phyloP scores from a whole-genome alignment of 2,113 vertebrate species.

The Rhineura floridana region DNA sequence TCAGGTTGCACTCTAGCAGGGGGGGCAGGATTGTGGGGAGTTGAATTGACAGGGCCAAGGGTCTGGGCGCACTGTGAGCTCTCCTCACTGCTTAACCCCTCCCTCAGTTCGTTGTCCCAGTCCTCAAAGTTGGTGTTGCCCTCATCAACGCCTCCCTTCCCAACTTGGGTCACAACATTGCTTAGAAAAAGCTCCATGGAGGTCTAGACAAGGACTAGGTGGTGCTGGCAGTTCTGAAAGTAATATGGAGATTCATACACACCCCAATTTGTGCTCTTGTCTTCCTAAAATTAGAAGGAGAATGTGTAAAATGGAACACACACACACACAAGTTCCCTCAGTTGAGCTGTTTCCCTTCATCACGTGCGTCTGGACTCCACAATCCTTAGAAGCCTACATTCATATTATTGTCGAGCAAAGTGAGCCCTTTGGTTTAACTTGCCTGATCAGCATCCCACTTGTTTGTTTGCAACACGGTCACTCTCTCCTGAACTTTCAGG shows the following conservation, averaged over 20 bases:
- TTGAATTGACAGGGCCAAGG: too few relatives aligned
- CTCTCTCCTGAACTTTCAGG: neutral
- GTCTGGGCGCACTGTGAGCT: too few relatives aligned
- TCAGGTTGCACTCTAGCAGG: too few relatives aligned
- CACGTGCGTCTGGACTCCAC: neutral
- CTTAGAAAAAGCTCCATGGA: conserved; percentile 28
- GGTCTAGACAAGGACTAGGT: neutral
- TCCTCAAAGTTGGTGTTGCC: too few relatives aligned
- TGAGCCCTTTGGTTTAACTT: neutral
- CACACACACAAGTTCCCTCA: neutral
- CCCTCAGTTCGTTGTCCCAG: too few relatives aligned
- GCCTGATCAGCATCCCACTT: neutral
- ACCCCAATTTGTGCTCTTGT: conserved; percentile 10
- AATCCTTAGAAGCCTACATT: neutral
- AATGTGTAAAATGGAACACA: neutral
- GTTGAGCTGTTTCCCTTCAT: too few relatives aligned
- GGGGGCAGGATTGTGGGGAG: too few relatives aligned
- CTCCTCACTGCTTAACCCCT: too few relatives aligned
- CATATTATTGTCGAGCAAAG: neutral
- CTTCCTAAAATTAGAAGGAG: conserved; percentile 25
- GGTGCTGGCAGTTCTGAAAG: neutral
- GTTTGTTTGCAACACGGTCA: neutral
- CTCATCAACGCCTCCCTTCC: too few relatives aligned
- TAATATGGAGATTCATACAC: conserved; percentile 6
- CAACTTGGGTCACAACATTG: too few relatives aligned